phyloP scores from a whole-genome alignment of 2,797 vertebrate species.

The Argya squamiceps region DNA sequence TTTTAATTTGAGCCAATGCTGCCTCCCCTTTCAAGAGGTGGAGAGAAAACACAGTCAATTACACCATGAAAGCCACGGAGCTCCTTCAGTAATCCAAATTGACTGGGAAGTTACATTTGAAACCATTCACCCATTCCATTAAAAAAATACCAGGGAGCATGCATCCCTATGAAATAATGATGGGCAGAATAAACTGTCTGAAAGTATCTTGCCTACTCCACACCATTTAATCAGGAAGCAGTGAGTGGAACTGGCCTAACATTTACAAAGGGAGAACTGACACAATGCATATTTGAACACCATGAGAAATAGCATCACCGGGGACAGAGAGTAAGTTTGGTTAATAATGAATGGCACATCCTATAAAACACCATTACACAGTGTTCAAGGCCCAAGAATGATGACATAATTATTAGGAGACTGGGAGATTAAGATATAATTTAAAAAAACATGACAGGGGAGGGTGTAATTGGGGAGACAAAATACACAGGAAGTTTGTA shows the following conservation, averaged over 20 bases:
- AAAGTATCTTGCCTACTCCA: constrained; percentile 17
- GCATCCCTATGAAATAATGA: constrained; percentile 64
- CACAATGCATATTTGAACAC: constrained; percentile 79
- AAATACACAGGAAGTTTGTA: constrained; percentile 84
- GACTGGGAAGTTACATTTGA: constrained; percentile 56
- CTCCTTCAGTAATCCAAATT: constrained; percentile 23
- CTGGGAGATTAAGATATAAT: constrained; percentile 85
- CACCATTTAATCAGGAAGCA: constrained; percentile 63
- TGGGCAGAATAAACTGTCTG: constrained; percentile 62
- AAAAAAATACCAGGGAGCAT: constrained; percentile 14
- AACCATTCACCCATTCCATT: constrained; percentile 48
- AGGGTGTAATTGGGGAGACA: constrained; percentile 83
- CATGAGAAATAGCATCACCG: constrained; percentile 73
- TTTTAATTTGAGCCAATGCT: constrained; percentile 24
- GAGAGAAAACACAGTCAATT: constrained; percentile 38
- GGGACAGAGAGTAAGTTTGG: constrained; percentile 77
- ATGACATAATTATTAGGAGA: constrained; percentile 85
- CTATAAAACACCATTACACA: constrained; percentile 83
- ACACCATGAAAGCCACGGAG: constrained; percentile 20
- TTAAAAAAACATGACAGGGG: constrained; percentile 83
- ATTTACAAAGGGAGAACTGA: constrained; percentile 75
- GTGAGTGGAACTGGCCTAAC: constrained; percentile 59
- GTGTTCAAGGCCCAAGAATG: constrained; percentile 79
- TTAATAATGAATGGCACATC: constrained; percentile 85
- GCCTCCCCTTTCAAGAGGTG: constrained; percentile 37